Evolutionary conservation across 2,113 vertebrate genomes (phyloP).

Genomic region (Agapornis roseicollis): DNA sequence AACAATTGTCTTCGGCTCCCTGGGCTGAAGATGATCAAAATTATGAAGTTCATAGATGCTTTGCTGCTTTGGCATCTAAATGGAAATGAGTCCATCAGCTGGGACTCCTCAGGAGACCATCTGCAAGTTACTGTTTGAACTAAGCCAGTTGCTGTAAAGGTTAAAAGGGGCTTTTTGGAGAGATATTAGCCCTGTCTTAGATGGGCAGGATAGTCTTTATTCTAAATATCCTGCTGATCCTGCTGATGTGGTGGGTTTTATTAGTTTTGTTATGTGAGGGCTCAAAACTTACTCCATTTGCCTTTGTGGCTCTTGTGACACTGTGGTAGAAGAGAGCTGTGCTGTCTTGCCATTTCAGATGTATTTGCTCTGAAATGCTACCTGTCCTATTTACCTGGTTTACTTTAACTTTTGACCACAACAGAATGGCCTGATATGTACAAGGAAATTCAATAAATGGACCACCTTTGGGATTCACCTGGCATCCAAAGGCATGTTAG

Average conservation of each 20-base stretch:
- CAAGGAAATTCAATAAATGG: neutral
- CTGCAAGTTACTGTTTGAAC: neutral
- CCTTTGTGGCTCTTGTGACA: neutral
- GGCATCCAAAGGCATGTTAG: neutral
- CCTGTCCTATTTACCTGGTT: neutral
- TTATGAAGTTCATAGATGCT: neutral
- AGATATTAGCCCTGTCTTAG: neutral
- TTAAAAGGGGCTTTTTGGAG: neutral
- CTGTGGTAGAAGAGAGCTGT: neutral
- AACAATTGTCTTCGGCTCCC: neutral
- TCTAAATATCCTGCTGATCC: neutral
- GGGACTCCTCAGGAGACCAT: constrained; percentile 6
- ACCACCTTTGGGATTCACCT: neutral
- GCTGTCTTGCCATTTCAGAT: neutral
- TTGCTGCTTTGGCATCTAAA: constrained; percentile 29
- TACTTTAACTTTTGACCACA: neutral
- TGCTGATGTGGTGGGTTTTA: neutral
- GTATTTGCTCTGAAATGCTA: neutral
- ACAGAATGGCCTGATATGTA: neutral
- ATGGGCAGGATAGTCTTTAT: neutral
- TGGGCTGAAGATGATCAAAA: constrained; percentile 23
- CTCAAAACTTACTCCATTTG: neutral
- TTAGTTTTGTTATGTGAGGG: neutral
- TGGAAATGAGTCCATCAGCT: constrained; percentile 37
- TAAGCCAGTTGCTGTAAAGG: neutral